Base-by-base conservation (phyloP, 2,888 invertebrate species). In the Sturmia bella region DNA sequence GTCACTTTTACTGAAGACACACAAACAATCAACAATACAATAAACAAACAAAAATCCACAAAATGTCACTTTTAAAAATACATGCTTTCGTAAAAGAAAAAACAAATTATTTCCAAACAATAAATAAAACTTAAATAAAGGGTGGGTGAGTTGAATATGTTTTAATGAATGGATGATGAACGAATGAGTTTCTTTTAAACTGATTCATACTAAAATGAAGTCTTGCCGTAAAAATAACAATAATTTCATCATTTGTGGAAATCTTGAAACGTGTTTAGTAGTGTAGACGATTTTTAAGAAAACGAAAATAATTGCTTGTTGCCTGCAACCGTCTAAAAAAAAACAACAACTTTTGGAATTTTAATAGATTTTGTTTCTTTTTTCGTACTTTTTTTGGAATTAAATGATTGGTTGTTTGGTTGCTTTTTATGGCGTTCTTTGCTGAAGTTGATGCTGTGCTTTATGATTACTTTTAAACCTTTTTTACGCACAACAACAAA, bases 361-460 rank as follows among this genome's bases (percentile, higher is more conserved):
- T 61, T 69, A 39, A 54, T 70, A 45, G 56, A 54, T 61, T 21
- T 21, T 11, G 56, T 50, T 77, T 69, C n/a, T 50, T 64, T 24
- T 1, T 24, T 37, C 13, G 32, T 43, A 41, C 19, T 64, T 27
- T 17, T 12, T 61, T 63, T 48, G 17, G 15, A 21, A 56, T 27
- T 59, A 78, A 72, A 72, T 78, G 57, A 59, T 73, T 72, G 66
- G 12, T 15, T 6, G 15, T 15, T 73, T 72, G 66, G 12, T 15
- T 6, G 15, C 21, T 39, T 66, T 66, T 39, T 15, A 21, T 5
- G n/a, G 39, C 21, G n/a, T 21, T 37, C 17, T 37, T 21, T 50
- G 19, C n/a, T 3, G n/a, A 19, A 43, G 9, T 32, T 27, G 21
- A 5, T 52, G 11, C 3, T 52, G 50, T 54, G 32, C 32, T 32